phyloP scores from a whole-genome alignment of 2,888 invertebrate species.

The Lithophane socia region DNA sequence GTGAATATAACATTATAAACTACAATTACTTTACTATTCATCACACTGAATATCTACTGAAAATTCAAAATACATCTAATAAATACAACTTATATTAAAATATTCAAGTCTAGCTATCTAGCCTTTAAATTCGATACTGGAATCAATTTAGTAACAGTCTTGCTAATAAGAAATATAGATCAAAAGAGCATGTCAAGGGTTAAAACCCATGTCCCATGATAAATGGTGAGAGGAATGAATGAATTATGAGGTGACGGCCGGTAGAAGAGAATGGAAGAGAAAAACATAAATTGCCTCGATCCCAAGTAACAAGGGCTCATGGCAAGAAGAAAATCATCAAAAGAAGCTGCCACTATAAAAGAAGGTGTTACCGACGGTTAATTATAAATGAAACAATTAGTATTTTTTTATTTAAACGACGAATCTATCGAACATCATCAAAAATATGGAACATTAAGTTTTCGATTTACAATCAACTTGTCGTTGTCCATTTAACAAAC shows the following conservation, averaged over 20 bases:
- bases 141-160: slow-evolving; percentile 67
- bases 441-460: neutral
- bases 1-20: slow-evolving; percentile 27
- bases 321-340: neutral
- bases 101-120: slow-evolving; percentile 36
- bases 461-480: slow-evolving; percentile 2
- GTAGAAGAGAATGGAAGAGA: neutral
- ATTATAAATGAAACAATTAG: neutral
- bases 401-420: neutral
- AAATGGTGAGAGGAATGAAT: neutral
- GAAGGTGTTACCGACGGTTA: neutral
- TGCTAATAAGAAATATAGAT: slow-evolving; percentile 53
- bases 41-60: slow-evolving; percentile 25
- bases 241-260: neutral
- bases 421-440: slow-evolving; percentile 2
- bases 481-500: neutral
- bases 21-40: slow-evolving; percentile 30
- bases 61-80: slow-evolving; percentile 36
- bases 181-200: neutral
- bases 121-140: slow-evolving; percentile 69
- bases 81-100: slow-evolving; percentile 33
- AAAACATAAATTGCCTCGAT: neutral
- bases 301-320: neutral
- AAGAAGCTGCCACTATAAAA: slow-evolving; percentile 3
- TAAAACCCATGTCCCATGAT: neutral